Evolutionary conservation across 2,797 vertebrate genomes (phyloP).

Genomic region (Benthosema pterotum): DNA sequence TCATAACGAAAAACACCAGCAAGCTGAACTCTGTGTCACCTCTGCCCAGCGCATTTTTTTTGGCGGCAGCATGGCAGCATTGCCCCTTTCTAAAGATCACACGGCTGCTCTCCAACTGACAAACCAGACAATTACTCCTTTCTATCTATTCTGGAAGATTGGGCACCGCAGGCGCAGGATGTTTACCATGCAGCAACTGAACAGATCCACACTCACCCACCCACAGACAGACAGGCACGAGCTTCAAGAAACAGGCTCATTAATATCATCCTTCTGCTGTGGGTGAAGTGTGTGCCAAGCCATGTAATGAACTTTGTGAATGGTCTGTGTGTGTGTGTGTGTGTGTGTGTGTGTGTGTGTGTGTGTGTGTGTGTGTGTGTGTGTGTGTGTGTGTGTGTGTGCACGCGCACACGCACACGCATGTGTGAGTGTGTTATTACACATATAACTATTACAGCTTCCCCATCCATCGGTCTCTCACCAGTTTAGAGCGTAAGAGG

Average conservation of each 20-base stretch:
- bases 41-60: background rate
- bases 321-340: background rate
- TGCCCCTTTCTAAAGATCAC: constrained; percentile 36
- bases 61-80: constrained; percentile 9
- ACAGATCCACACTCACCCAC: background rate
- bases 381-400: too few species aligned
- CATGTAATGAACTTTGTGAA: background rate
- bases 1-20: constrained; percentile 24
- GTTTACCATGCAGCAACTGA: background rate
- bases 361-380: too few species aligned
- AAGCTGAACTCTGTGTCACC: constrained; percentile 51
- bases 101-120: constrained; percentile 26
- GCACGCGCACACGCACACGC: too few species aligned
- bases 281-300: background rate
- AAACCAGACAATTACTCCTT: constrained; percentile 1
- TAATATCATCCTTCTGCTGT: background rate
- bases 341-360: too few species aligned
- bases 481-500: background rate
- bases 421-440: too few species aligned
- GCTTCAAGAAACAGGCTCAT: background rate
- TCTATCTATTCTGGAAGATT: background rate
- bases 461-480: background rate
- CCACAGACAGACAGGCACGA: background rate
- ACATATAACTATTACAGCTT: constrained; percentile 3
- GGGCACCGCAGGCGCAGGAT: background rate